phyloP scores from a whole-genome alignment of 92 coral and sea anemone genomes.

The Siderastrea radians region DNA sequence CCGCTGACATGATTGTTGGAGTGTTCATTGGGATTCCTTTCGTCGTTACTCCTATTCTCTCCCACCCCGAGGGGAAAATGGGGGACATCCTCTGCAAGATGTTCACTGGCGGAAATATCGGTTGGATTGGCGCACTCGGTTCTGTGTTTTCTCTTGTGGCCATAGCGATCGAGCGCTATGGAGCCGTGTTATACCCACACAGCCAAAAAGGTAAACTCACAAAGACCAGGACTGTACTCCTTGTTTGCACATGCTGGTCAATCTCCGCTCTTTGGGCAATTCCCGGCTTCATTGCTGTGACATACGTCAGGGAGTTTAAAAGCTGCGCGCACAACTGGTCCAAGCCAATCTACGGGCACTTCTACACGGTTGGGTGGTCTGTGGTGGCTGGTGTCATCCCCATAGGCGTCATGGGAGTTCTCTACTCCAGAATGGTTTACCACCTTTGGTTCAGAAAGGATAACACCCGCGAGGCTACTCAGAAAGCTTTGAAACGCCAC shows the following conservation, averaged over 20 bases:
- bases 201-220: conserved; percentile 65
- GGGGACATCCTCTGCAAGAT: conserved; percentile 62
- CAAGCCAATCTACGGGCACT: conserved; percentile 16
- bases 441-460: conserved; percentile 6
- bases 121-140: conserved; percentile 66
- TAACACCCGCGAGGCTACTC: conserved; percentile 12
- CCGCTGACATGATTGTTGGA: conserved; percentile 63
- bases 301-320: conserved; percentile 29
- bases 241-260: conserved; percentile 55
- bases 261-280: conserved; percentile 52
- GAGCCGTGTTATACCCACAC: conserved; percentile 66
- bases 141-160: conserved; percentile 67
- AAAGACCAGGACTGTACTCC: conserved; percentile 39
- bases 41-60: conserved; percentile 29
- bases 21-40: conserved; percentile 58
- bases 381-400: conserved; percentile 54
- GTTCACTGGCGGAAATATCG: conserved; percentile 46
- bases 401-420: conserved; percentile 7
- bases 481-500: conserved; percentile 9
- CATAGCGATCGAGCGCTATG: conserved; percentile 69
- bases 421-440: conserved; percentile 22
- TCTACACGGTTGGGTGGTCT: conserved; percentile 36
- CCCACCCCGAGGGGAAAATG: conserved; percentile 45
- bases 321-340: conserved; percentile 27
- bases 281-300: conserved; percentile 53